Evolutionary conservation across 2,888 invertebrate species (phyloP).

Genomic region (Coleophora deauratella): DNA sequence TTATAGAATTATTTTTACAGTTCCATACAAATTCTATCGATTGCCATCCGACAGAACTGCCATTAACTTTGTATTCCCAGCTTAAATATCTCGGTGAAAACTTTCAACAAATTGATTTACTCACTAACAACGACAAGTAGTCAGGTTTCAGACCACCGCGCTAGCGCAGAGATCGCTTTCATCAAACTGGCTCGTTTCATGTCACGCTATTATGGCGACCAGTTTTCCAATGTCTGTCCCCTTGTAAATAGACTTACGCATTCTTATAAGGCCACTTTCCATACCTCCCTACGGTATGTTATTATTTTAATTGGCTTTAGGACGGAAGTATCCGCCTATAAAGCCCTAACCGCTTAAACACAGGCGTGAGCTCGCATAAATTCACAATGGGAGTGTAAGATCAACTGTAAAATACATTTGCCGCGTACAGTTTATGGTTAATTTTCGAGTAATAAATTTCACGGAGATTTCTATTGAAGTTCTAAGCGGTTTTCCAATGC

Average conservation of each 20-base stretch:
- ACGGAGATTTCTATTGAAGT: background rate
- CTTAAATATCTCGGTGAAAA: too few relatives aligned
- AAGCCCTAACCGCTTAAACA: background rate
- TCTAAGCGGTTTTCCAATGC: background rate
- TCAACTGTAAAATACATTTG: background rate
- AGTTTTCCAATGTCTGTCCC: conserved; percentile 4
- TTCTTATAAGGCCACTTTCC: background rate
- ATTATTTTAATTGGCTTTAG: too few relatives aligned
- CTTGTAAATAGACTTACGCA: background rate
- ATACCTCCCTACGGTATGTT: too few relatives aligned
- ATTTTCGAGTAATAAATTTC: background rate
- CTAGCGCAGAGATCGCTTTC: conserved; percentile 1
- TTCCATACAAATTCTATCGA: too few relatives aligned
- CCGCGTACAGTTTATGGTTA: background rate
- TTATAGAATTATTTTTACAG: too few relatives aligned
- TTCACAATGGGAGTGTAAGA: too few relatives aligned
- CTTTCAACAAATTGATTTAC: background rate
- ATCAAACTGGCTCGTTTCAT: conserved; percentile 4
- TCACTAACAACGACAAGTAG: background rate
- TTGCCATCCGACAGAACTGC: too few relatives aligned
- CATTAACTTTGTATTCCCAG: too few relatives aligned
- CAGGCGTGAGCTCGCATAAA: too few relatives aligned
- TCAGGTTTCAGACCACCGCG: background rate
- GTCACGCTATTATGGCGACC: conserved; percentile 4
- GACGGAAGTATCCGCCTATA: background rate